Conservation (phyloP, 2,113 vertebrate species). For the Rhea pennata region DNA sequence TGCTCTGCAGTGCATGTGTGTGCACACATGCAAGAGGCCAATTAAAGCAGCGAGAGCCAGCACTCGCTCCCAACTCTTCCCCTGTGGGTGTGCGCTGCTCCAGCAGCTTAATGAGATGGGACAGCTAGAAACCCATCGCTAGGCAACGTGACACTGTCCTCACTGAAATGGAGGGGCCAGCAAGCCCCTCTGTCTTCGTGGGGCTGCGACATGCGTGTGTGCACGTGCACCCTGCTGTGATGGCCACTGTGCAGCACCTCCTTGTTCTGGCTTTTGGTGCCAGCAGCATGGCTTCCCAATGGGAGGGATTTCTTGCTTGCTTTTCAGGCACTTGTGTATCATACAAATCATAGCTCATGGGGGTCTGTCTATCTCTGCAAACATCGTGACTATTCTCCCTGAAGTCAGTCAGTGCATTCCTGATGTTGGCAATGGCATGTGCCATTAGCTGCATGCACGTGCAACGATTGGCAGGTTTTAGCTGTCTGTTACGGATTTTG, state of each 20-base stretch:
- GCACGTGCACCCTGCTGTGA: background rate
- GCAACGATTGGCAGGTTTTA: background rate
- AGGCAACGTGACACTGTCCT: background rate
- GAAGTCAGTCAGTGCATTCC: background rate
- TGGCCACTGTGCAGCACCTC: background rate
- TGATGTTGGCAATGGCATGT: background rate
- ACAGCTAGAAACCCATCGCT: background rate
- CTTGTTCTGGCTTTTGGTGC: background rate
- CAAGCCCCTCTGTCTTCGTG: background rate
- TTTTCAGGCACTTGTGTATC: background rate
- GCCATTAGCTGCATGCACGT: rapidly evolving
- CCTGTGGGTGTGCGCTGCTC: background rate
- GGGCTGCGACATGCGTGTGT: background rate
- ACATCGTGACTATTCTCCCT: background rate
- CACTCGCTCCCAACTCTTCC: background rate
- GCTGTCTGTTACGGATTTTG: background rate
- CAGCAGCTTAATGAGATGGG: background rate
- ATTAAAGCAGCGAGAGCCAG: background rate
- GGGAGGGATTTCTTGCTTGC: background rate
- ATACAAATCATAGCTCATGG: rapidly evolving
- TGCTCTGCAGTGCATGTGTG: background rate
- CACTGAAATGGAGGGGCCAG: rapidly evolving
- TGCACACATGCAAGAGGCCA: background rate
- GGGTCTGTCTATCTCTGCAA: background rate
- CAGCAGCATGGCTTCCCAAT: rapidly evolving